Conservation (phyloP, 2,797 vertebrate species). For the Tinamus major region DNA sequence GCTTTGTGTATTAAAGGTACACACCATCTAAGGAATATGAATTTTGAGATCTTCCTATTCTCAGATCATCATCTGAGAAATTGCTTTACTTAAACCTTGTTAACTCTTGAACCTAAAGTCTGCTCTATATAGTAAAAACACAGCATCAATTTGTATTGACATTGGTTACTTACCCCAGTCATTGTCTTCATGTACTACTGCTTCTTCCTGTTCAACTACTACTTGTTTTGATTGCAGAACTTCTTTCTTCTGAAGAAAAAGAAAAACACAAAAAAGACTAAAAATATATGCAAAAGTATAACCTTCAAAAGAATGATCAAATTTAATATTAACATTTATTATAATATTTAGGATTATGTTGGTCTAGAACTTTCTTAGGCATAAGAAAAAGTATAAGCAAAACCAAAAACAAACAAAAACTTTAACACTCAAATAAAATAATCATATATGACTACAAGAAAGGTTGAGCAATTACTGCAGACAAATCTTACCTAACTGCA, state of each 20-base stretch:
- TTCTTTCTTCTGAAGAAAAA: slow-evolving; percentile 84
- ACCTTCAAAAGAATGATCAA: not conserved
- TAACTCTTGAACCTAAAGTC: not conserved
- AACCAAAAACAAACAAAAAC: not conserved
- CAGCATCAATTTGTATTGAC: not conserved
- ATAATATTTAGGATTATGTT: not conserved
- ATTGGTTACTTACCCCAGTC: slow-evolving; percentile 87
- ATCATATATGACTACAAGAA: not conserved
- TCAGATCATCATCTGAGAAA: not conserved
- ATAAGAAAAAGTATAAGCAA: not conserved
- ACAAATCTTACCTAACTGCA: not conserved
- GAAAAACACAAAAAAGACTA: not conserved
- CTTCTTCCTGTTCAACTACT: slow-evolving; percentile 79
- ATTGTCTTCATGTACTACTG: slow-evolving; percentile 92
- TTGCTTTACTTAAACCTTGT: not conserved
- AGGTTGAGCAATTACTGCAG: not conserved
- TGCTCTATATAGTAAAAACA: not conserved
- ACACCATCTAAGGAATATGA: not conserved
- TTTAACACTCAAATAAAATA: not conserved
- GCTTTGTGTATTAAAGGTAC: not conserved
- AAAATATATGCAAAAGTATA: not conserved
- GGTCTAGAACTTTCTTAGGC: not conserved
- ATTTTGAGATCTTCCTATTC: not conserved
- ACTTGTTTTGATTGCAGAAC: slow-evolving; percentile 84
- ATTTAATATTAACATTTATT: not conserved